Base-by-base conservation (phyloP, 1,140 invertebrate species). In the Drosophila mojavensis region DNA sequence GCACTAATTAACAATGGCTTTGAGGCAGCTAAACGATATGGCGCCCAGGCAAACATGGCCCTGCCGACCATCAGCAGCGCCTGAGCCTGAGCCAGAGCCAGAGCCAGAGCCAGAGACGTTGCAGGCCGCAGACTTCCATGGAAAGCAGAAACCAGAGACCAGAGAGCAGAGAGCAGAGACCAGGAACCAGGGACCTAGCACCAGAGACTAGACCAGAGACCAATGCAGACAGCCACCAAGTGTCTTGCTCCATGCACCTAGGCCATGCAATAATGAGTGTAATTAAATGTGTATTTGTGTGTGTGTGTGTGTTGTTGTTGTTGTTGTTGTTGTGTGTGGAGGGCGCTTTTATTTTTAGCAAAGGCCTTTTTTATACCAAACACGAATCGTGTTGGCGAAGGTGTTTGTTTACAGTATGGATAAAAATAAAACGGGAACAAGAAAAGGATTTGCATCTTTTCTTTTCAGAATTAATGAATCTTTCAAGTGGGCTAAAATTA, bases 1-100 rank as follows among this genome's bases (percentile, higher is more conserved):
- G 81, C 81, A 86, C 81, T 84, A 84, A 84, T 85, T 84, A 84
- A 84, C 81, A 84, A 86, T 84, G 66, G 81, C 82, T 85, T 81
- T 85, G 66, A 84, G 81, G 78, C 81, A 81, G 78, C 76, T 81
- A 75, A 84, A 71, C 78, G 81, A 77, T 76, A 84, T 66, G 80
- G 26, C 63, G 64, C 60, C 61, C 20, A 41, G 17, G 59, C 67
- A 64, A 64, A 62, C 61, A 63, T 17, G 59, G 60, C 39, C 28
- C 59, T 28, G 48, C 36, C 26, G 56, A n/a, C 51, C n/a, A 24
- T 17, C 47, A 39, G 20, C n/a, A 15, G 41, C 1, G 13, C 15
- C 7, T 28, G 11, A 51, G 13, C 15, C 5, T 30, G 11, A 51
- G 39, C 24, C 17, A 1, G 43, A 9, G 33, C 41, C 41, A 45